Base-by-base conservation (phyloP, 2,113 vertebrate genomes). In the Pelecanoides urinatrix region DNA sequence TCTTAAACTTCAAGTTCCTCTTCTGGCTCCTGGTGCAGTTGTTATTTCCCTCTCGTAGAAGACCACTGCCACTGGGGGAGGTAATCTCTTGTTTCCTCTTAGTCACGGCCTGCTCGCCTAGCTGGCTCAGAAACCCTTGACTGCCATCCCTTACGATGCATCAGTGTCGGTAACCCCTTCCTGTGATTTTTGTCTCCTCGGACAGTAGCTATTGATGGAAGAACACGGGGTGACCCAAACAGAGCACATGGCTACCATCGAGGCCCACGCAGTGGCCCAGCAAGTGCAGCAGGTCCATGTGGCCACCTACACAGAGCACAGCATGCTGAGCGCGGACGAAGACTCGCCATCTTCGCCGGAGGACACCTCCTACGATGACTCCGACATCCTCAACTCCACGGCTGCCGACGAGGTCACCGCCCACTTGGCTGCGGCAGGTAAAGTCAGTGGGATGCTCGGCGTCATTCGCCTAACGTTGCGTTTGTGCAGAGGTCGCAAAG, bases 371-470 rank as follows among this genome's bases (percentile, higher is more conserved):
- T 99, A 99, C 2, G 99, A 99, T 23, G 99, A 99, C 97, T 99
- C 99, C 0, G 99, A 99, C 94, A 99, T 99, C 93, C 99, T 99
- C 87, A 99, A 99, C 98, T 99, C 99, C 49, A 99, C 99, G 0
- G 99, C 99, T 0, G 98, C 99, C 2, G 99, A 99, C 36, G 99
- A 99, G 97, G 98, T 99, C 84, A 99, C 99, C 0, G 99, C 99
- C 19, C 99, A 99, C 96, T 97, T 99, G 96, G 99, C 99, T 9
- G 99, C 99, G 1, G 99, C 99, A 98, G 99, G 99, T 99, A 94
- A 79, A 36, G 47, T 14, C 19, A 1, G 21, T 10, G 26, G 20
- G 17, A 18, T 22, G 44, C 40, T 67, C 3, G 0, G 40, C 0
- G 2, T 21, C 3, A 0, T 32, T 61, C 4, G 1, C 17, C 52